A percentile compares a stretch with the other conserved stretches of the same genome.
phyloP scores from a whole-genome alignment of 2,888 invertebrate genomes.

The Ornithoptera alexandrae region DNA sequence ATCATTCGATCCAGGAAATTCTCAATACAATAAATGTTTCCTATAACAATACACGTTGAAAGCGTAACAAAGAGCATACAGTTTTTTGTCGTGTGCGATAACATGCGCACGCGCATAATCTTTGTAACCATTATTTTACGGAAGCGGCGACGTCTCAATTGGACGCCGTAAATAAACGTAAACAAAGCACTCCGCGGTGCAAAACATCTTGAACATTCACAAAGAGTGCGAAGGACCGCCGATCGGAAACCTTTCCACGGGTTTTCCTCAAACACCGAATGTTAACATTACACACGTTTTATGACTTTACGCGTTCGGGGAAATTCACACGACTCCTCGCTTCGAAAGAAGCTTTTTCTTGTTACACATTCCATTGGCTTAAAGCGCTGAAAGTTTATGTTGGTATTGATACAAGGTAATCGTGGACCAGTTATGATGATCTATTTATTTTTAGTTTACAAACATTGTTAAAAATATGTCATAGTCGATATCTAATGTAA shows the following conservation, averaged over 20 bases:
- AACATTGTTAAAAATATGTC: too few relatives aligned
- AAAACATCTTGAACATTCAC: slow-evolving; percentile 14
- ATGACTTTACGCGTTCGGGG: slow-evolving; percentile 30
- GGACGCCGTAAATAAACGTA: slow-evolving; percentile 9
- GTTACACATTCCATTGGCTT: background rate
- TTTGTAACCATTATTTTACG: background rate
- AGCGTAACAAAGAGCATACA: too few relatives aligned
- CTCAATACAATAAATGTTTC: too few relatives aligned
- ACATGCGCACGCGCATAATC: too few relatives aligned
- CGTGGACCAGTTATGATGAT: too few relatives aligned
- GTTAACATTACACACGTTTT: slow-evolving; percentile 10
- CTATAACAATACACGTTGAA: too few relatives aligned
- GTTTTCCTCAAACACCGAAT: slow-evolving; percentile 20
- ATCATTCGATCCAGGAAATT: too few relatives aligned
- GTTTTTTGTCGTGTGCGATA: too few relatives aligned
- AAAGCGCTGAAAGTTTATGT: too few relatives aligned
- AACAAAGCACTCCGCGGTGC: slow-evolving; percentile 11
- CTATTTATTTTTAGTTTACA: too few relatives aligned
- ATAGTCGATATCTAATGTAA: too few relatives aligned
- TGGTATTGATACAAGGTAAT: too few relatives aligned
- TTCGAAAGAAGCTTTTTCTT: slow-evolving; percentile 36
- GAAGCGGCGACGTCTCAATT: slow-evolving; percentile 7
- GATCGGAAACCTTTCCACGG: slow-evolving; percentile 6
- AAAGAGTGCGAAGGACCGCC: slow-evolving; percentile 1
- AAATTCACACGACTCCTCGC: slow-evolving; percentile 34